Evolutionary conservation across 2,797 vertebrate species (phyloP).

Genomic region (Xenopus petersii): DNA sequence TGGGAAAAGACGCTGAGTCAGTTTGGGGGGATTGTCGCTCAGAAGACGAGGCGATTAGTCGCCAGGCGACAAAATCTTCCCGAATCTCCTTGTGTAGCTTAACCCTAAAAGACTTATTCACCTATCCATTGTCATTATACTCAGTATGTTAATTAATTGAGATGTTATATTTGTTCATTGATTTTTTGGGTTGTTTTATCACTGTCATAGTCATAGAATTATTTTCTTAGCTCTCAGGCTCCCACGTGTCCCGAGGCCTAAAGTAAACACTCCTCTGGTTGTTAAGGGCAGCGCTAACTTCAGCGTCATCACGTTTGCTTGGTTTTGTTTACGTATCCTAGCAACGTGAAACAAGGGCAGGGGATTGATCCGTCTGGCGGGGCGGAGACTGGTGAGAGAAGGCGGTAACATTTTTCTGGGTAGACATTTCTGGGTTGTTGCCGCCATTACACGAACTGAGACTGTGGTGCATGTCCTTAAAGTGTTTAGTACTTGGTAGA

Average conservation of each 20-base stretch:
- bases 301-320: slow-evolving; percentile 79
- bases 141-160: no score
- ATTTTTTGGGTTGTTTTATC: not conserved
- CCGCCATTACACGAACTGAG: no score
- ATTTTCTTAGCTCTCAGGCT: not conserved
- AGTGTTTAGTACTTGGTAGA: no score
- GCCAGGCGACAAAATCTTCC: no score
- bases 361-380: slow-evolving; percentile 51
- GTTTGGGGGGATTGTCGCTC: no score
- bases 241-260: slow-evolving; percentile 40
- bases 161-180: not conserved
- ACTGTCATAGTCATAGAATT: not conserved
- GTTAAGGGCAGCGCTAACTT: slow-evolving; percentile 77
- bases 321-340: slow-evolving; percentile 85
- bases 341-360: slow-evolving; percentile 65
- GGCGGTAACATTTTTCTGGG: not conserved
- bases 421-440: no score
- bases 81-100: no score
- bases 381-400: slow-evolving; percentile 26
- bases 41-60: no score
- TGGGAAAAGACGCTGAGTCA: no score
- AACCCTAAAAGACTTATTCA: no score
- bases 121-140: no score
- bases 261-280: slow-evolving; percentile 78
- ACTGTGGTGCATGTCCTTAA: no score